These are phyloP conservation scores for Aegithalos caudatus DNA, from an alignment of 2,113 vertebrate species.

Conservation along the genomic window DNA sequence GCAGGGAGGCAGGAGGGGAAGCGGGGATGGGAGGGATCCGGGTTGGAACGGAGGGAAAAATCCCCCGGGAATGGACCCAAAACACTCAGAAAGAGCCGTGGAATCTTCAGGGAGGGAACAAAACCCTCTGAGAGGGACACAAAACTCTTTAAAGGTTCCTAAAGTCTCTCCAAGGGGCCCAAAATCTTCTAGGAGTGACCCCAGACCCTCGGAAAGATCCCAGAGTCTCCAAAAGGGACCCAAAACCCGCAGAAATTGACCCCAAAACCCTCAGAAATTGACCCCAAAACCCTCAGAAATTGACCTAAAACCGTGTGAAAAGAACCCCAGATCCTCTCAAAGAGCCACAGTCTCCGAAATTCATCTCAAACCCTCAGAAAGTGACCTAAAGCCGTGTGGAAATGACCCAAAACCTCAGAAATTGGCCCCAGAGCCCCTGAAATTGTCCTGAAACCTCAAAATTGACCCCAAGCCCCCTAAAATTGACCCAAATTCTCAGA, in stretches of 20 bases:
- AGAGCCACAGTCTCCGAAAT: no score
- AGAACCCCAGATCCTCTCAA: no score
- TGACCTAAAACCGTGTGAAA: rapidly evolving
- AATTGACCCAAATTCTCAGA: no score
- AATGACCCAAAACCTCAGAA: rapidly evolving
- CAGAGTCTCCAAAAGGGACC: no score
- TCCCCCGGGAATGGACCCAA: not conserved
- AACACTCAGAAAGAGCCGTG: no score
- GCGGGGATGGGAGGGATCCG: not conserved
- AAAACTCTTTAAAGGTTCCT: not conserved
- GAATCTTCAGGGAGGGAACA: not conserved
- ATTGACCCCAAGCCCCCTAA: not conserved
- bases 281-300: not conserved
- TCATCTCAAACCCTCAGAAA: not conserved
- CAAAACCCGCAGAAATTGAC: no score
- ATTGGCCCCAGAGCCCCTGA: rapidly evolving
- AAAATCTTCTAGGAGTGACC: not conserved
- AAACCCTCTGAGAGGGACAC: not conserved
- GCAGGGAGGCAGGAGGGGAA: not conserved
- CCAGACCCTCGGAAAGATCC: not conserved
- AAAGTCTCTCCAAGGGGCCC: not conserved
- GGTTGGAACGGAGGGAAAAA: not conserved
- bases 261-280: rapidly evolving
- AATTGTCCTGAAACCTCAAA: rapidly evolving
- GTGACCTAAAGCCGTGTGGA: not conserved